Percentiles rank a stretch among this genome's conserved stretches.
Conservation (phyloP, 2,888 invertebrate species). For the Cataglyphis altisquamis region DNA sequence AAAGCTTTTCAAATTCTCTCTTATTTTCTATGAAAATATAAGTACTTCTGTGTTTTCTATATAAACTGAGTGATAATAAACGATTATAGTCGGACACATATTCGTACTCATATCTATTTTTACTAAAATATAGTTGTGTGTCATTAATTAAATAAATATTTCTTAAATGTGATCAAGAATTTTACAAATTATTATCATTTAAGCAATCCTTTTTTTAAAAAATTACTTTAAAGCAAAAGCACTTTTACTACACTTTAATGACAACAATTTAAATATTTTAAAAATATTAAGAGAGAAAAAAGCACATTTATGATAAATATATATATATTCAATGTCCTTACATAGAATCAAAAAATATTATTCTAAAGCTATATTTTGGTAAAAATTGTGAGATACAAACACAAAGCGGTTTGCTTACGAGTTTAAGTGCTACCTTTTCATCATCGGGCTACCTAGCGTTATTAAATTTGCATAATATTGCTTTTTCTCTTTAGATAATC, state of each 20-base stretch:
- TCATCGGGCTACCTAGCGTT: not conserved
- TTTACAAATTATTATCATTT: conserved; percentile 14
- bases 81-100: not conserved
- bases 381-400: conserved; percentile 18
- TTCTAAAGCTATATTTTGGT: not conserved
- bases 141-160: not conserved
- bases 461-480: conserved; percentile 41
- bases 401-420: conserved; percentile 13
- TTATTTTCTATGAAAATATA: not conserved
- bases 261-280: not conserved
- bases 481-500: not conserved
- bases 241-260: not conserved
- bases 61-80: not conserved
- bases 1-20: not conserved
- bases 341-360: not conserved
- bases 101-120: not conserved
- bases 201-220: not conserved
- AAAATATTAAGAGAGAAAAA: not conserved
- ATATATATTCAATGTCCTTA: not conserved
- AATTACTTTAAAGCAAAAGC: not conserved
- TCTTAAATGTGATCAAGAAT: not conserved
- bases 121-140: not conserved
- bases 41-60: not conserved
- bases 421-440: not conserved
- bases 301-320: not conserved